Conservation (phyloP, 2,113 vertebrate species). For the Corythoichthys intestinalis region DNA sequence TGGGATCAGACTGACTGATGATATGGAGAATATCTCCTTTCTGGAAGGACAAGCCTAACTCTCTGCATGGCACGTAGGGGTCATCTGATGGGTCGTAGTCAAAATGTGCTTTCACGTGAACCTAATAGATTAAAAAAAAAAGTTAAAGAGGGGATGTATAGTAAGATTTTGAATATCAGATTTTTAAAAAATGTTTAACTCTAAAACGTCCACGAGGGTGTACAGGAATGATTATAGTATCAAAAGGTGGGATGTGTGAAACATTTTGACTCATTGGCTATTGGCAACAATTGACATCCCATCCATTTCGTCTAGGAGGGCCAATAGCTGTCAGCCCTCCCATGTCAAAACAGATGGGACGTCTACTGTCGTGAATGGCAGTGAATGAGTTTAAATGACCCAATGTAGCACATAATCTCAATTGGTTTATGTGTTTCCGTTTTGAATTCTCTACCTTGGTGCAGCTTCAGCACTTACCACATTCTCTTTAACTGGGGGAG, state of each 20-base stretch:
- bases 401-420: too few species aligned
- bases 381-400: too few species aligned
- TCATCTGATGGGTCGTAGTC: slow-evolving; percentile 98
- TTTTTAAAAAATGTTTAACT: not conserved
- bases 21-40: slow-evolving; percentile 98
- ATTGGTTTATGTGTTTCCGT: too few species aligned
- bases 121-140: slow-evolving; percentile 59
- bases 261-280: not conserved
- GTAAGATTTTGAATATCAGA: too few species aligned
- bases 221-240: too few species aligned
- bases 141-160: not conserved
- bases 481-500: slow-evolving; percentile 85
- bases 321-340: too few species aligned
- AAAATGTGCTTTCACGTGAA: slow-evolving; percentile 95
- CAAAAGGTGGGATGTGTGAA: not conserved
- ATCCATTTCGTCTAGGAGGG: too few species aligned
- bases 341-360: too few species aligned
- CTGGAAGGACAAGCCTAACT: slow-evolving; percentile 94
- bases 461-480: slow-evolving; percentile 76
- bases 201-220: too few species aligned
- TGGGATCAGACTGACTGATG: slow-evolving; percentile 96
- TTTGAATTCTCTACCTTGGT: too few species aligned
- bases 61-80: slow-evolving; percentile 94
- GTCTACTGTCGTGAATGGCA: too few species aligned
- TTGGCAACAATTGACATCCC: not conserved